Base-by-base conservation (phyloP, 2,113 vertebrate genomes). In the Brienomyrus brachyistius region DNA sequence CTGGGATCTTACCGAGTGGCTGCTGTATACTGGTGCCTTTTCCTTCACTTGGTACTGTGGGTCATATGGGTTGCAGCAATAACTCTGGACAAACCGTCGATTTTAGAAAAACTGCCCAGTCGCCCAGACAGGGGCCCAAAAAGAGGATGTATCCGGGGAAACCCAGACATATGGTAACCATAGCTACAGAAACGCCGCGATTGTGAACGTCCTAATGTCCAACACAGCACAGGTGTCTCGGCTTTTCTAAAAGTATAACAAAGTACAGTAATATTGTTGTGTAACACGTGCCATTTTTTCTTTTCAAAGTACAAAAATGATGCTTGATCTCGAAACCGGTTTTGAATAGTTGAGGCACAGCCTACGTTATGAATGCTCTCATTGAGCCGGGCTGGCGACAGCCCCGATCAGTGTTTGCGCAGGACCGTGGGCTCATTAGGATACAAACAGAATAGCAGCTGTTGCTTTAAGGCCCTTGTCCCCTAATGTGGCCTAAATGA, bases 401-500 rank as follows among this genome's bases (percentile, higher is more conserved):
- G 4, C 31, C 11, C 86, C 17, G 9, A 17, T 62, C 86, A n/a
- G 35, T 88, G 54, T 62, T 59, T 88, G 40, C 9, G 23, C 35
- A 88, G 54, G 54, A n/a, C 54, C 40, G 27, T 13, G 13, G 87
- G 56, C 54, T 88, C 87, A 88, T 88, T 88, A 88, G 54, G 27
- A 27, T 43, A 35, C 35, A 62, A 43, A 17, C 40, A 21, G 21
- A 21, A 59, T 62, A 56, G 35, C 54, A 40, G 45, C 40, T 15
- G 35, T 66, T 43, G 11, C 87, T 62, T 59, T 88, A 15, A 43
- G 40, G 43, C 19, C 2, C 35, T 88, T 43, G 40, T 45, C 17
- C 54, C 45, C 31, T 88, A 62, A 88, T 66, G 52, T n/a, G 86
- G 52, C 87, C 87, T 56, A 88, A 45, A 62, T 88, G 35, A 88